Percentiles rank a stretch among this genome's conserved stretches.
These are phyloP conservation scores for Xiphydria camelus DNA, from an alignment of 2,888 invertebrate genomes.

Conservation along the genomic window DNA sequence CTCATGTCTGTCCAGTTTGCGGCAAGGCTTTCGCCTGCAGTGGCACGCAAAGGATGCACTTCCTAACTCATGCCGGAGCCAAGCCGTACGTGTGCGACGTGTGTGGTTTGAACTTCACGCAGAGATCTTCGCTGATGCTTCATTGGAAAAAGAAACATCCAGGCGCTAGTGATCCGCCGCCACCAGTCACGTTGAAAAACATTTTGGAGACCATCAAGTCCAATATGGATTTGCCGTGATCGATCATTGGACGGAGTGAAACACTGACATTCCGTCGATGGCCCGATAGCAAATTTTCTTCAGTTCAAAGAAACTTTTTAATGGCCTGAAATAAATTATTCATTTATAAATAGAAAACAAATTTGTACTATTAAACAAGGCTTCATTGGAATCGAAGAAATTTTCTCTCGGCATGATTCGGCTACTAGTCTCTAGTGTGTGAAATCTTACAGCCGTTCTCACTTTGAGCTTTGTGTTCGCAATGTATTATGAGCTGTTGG, in stretches of 20 bases:
- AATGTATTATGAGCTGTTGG: no score
- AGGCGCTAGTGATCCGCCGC: slow-evolving; percentile 19
- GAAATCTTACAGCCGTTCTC: no score
- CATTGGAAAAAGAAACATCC: slow-evolving; percentile 35
- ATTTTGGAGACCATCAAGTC: slow-evolving; percentile 18
- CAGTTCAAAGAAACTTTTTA: no score
- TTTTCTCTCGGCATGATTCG: no score
- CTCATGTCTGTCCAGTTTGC: slow-evolving; percentile 19
- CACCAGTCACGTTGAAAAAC: slow-evolving; percentile 21
- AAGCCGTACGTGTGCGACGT: slow-evolving; percentile 29
- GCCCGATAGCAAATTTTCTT: no score
- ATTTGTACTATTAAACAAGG: no score
- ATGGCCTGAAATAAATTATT: no score
- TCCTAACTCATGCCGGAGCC: slow-evolving; percentile 26
- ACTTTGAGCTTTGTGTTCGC: no score
- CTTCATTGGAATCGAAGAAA: no score
- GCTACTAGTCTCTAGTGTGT: no score
- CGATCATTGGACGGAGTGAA: background rate
- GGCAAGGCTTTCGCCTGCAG: slow-evolving; percentile 19
- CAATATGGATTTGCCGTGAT: slow-evolving; percentile 6
- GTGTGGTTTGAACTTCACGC: slow-evolving; percentile 30
- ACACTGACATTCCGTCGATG: background rate
- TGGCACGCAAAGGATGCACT: slow-evolving; percentile 20
- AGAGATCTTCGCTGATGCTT: slow-evolving; percentile 31
- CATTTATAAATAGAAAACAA: no score